These are phyloP conservation scores for Sphaeramia orbicularis DNA, from an alignment of 2,797 vertebrate genomes.

Conservation along the genomic window DNA sequence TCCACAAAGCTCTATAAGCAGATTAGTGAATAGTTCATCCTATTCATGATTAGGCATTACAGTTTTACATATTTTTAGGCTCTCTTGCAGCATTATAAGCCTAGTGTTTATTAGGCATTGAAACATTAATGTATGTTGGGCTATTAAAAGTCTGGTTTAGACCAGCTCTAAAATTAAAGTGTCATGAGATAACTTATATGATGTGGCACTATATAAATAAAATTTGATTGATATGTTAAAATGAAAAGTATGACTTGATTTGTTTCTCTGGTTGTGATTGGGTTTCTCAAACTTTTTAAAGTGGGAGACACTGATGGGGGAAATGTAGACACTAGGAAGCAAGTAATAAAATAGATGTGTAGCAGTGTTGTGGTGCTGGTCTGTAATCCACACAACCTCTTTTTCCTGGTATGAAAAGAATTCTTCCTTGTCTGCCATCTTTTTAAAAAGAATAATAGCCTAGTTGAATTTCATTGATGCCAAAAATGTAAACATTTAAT, in stretches of 20 bases:
- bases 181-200: too few species aligned
- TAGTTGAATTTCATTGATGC: constrained; percentile 24
- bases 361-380: not conserved
- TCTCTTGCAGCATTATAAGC: constrained; percentile 19
- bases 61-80: constrained; percentile 11
- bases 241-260: not conserved
- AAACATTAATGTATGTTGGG: constrained; percentile 1
- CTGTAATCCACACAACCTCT: constrained; percentile 1
- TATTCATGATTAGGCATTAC: constrained; percentile 35
- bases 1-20: constrained; percentile 44
- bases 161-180: too few species aligned
- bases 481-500: constrained; percentile 32
- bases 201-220: too few species aligned
- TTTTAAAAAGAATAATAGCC: constrained; percentile 19
- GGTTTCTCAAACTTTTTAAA: constrained; percentile 36
- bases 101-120: constrained; percentile 13
- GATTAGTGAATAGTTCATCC: constrained; percentile 59
- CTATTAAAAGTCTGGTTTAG: too few species aligned
- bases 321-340: constrained; percentile 18
- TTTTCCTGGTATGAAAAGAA: constrained; percentile 15
- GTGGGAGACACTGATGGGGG: not conserved
- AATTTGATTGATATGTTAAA: not conserved
- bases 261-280: constrained; percentile 9
- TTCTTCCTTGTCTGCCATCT: not conserved
- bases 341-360: constrained; percentile 30